Evolutionary conservation across 2,113 vertebrate genomes (phyloP), one percentile per base, ranked within the genome.

Genomic region (Ceratotherium simum): DNA sequence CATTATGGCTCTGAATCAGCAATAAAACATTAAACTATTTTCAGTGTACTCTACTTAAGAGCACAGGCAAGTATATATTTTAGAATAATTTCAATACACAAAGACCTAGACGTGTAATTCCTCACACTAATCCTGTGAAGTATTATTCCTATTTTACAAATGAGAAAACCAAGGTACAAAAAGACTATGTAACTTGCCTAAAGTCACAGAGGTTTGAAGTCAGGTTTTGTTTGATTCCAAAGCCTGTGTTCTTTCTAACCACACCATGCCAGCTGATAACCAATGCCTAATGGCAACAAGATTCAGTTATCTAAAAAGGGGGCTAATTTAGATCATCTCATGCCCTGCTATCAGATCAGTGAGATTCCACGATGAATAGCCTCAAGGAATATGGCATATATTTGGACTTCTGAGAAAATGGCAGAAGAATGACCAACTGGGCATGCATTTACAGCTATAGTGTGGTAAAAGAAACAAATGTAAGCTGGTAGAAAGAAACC

Each of bases 401-500:
- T 48, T 25, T 88, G 48, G 25, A 67, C 62, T 87, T 65, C 23
- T 27, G 73, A 91, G 58, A 33, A 94, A 90, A 91, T 16, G n/a
- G 8, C 2, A 39, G 25, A 65, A 56, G 51, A 54, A 54, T 72
- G 12, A 83, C 2, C 25, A 69, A 62, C 4, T 4, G 60, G 36
- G 20, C 3, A 69, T 25, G n/a, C 21, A 70, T 14, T 42, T 92
- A 14, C 8, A 83, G 84, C 36, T 27, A 81, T 3, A 67, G 58
- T 67, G 36, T 39, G 31, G 39, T 91, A 64, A 94, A 64, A 94
- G 23, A 93, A 89, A 92, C n/a, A 76, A 85, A 93, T 39, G 18
- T 21, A 58, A 36, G 33, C 7, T 76, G 69, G 60, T 1, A 81
- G 46, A 33, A 96, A 87, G 72, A 75, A 87, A 56, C 42, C 36